Conservation (phyloP, 2,797 vertebrate genomes). For the Galagoides demidoff region DNA sequence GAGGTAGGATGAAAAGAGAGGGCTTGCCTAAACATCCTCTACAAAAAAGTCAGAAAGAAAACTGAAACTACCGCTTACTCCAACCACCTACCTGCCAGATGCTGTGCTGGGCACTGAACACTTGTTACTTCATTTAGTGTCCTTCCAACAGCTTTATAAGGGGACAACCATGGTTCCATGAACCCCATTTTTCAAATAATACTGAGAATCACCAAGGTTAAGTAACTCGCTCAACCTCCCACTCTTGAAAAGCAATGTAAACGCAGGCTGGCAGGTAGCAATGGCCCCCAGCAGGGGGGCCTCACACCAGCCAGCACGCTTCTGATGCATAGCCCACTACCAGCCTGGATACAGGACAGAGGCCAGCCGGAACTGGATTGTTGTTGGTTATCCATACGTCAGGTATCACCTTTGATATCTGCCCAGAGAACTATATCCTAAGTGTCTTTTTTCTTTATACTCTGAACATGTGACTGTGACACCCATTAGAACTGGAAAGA, state of each 20-base stretch:
- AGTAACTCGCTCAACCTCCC: not conserved
- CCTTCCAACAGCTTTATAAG: not conserved
- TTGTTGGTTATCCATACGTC: not conserved
- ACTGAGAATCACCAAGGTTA: not conserved
- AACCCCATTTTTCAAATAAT: not conserved
- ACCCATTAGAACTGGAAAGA: not conserved
- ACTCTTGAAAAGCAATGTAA: not conserved
- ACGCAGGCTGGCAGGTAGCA: not conserved
- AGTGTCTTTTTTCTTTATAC: not conserved
- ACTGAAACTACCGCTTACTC: not conserved
- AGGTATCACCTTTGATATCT: not conserved
- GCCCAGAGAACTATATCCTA: not conserved
- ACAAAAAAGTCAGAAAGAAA: not conserved
- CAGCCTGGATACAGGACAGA: not conserved
- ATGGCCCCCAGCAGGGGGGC: not conserved
- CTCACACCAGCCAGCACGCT: fast-evolving
- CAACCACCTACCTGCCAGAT: not conserved
- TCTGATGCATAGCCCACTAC: not conserved
- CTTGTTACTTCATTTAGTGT: not conserved
- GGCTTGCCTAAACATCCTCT: not conserved
- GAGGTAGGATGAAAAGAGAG: not conserved
- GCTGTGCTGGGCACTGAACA: not conserved
- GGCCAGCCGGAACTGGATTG: not conserved
- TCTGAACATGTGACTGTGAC: not conserved
- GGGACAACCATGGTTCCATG: not conserved